Conservation (phyloP, 2,888 invertebrate genomes). For the Pegoplata infirma region DNA sequence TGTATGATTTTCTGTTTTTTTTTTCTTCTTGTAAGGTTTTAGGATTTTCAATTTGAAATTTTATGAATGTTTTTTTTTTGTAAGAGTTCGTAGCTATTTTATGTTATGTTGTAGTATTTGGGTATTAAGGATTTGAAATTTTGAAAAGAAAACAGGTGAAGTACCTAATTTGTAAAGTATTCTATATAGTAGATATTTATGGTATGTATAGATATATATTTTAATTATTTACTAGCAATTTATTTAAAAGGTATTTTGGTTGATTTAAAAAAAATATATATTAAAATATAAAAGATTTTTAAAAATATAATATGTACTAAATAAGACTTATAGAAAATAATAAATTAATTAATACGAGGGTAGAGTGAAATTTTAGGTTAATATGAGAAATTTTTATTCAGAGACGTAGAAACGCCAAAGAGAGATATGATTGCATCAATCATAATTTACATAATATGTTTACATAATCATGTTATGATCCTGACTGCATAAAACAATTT, state of each 20-base stretch:
- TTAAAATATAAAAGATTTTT: background rate
- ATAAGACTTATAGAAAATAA: background rate
- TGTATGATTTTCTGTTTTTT: conserved; percentile 9
- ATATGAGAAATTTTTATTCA: no score
- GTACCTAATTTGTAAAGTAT: conserved; percentile 26
- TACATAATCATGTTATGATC: no score
- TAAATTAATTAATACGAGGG: background rate
- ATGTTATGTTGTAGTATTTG: conserved; percentile 1
- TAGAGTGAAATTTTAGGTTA: background rate
- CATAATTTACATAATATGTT: no score
- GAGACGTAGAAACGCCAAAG: no score
- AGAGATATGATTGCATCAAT: no score
- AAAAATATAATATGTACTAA: background rate
- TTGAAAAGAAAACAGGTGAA: conserved; percentile 16
- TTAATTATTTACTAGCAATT: conserved; percentile 53
- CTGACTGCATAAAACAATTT: no score
- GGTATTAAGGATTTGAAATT: conserved; percentile 8
- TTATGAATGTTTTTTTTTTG: conserved; percentile 22
- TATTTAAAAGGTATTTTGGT: conserved; percentile 44
- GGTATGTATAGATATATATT: conserved; percentile 11
- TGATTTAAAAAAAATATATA: conserved; percentile 35
- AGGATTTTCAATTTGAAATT: conserved; percentile 29
- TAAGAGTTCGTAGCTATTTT: no score
- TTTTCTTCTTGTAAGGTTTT: background rate
- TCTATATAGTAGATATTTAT: background rate